These are phyloP conservation scores for Habrosyne pyritoides DNA, from an alignment of 2,888 invertebrate genomes.

Conservation along the genomic window DNA sequence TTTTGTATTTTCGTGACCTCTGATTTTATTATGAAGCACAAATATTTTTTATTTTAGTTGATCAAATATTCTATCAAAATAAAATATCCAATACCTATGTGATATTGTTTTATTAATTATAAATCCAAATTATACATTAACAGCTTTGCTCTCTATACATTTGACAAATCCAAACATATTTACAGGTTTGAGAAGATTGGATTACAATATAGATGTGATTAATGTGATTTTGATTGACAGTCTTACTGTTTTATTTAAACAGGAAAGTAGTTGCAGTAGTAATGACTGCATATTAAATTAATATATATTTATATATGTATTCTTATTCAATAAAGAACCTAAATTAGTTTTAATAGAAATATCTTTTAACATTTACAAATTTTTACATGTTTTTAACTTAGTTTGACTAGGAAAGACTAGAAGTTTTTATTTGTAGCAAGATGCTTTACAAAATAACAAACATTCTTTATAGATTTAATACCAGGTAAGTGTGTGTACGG, in stretches of 20 bases:
- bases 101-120: conserved; percentile 13
- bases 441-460: background rate
- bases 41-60: background rate
- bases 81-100: conserved; percentile 18
- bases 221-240: conserved; percentile 2
- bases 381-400: conserved; percentile 29
- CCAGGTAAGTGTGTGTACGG: too few relatives aligned
- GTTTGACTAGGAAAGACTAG: conserved; percentile 26
- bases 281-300: background rate
- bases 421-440: conserved; percentile 10
- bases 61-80: conserved; percentile 14
- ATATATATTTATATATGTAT: conserved; percentile 4
- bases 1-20: conserved; percentile 3
- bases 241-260: conserved; percentile 5
- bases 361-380: conserved; percentile 39
- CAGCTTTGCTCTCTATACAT: conserved; percentile 12
- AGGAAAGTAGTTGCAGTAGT: background rate
- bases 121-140: conserved; percentile 2
- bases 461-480: too few relatives aligned
- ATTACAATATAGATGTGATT: background rate
- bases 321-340: conserved; percentile 10
- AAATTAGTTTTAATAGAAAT: conserved; percentile 17
- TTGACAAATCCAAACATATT: conserved; percentile 41
- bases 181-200: conserved; percentile 21
- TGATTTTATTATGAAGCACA: background rate